Base-by-base conservation (phyloP, 2,113 vertebrate genomes). In the Istiophorus platypterus region DNA sequence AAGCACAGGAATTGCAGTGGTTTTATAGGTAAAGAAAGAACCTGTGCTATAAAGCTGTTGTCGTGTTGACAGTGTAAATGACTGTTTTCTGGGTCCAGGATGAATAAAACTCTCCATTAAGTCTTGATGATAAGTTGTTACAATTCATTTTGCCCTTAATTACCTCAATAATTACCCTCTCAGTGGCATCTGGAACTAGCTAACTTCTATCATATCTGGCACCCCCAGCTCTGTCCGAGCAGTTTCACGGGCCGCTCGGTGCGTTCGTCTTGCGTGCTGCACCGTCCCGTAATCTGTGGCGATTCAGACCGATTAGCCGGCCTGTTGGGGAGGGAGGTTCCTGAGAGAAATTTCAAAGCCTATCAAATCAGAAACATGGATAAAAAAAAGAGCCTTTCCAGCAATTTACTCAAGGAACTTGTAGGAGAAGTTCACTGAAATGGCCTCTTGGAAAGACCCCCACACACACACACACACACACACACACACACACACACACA, bases 251-350 rank as follows among this genome's bases (percentile, higher is more conserved):
- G 20, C 24, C 4, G 2, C 15, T 29, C 15, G 18, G 45, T 0
- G 63, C 31, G 56, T n/a, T 42, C 11, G 0, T 54, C 20, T 63
- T 13, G 18, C 26, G 68, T 56, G 72, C 42, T 54, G 49, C 10
- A 14, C 26, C 12, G 0, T 31, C 63, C 54, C 56, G 65, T 75
- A 82, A 82, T 86, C 22, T 71, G 58, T 54, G 63, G 7, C 20
- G 39, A 54, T 59, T 37, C 52, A 27, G 66, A 17, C 59, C 18
- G 72, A 76, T 87, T 72, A 72, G 42, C 66, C 20, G 31, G 6
- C 20, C 34, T 62, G 39, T 77, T 26, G 9, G 61, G 54, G 26
- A 31, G 4, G 13, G n/a, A 66, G 27, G 65, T 27, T 49, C 71
- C 69, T 11, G 11, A 34, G 29, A 2, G 51, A 58, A 73, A 64